A percentile compares a stretch with the other conserved stretches of the same genome.
phyloP scores from a whole-genome alignment of 1,140 invertebrate species.

The Drosophila malerkotliana region DNA sequence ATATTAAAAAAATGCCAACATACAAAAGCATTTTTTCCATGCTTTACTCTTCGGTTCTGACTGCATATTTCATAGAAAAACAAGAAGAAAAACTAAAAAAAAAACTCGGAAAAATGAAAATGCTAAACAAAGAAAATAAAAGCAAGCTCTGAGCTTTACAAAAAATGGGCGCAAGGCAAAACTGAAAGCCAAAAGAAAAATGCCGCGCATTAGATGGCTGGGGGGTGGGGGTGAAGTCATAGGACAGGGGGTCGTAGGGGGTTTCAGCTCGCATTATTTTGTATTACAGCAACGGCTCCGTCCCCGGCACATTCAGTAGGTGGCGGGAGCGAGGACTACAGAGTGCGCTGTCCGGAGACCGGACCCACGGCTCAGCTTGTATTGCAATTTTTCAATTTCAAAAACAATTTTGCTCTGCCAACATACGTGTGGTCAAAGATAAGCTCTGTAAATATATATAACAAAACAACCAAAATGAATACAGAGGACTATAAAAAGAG shows the following conservation, averaged over 20 bases:
- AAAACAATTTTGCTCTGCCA: slow-evolving; percentile 81
- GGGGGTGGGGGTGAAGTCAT: neutral
- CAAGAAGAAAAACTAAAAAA: slow-evolving; percentile 24
- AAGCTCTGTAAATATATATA: slow-evolving; percentile 74
- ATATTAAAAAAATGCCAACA: slow-evolving; percentile 39
- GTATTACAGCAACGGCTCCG: slow-evolving; percentile 60
- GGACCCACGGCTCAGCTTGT: slow-evolving; percentile 64
- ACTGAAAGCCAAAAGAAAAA: slow-evolving; percentile 64
- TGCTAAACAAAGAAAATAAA: slow-evolving; percentile 79
- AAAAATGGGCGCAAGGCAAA: slow-evolving; percentile 68
- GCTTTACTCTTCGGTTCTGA: slow-evolving; percentile 31
- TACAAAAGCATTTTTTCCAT: slow-evolving; percentile 63
- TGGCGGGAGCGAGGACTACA: neutral
- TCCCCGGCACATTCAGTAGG: slow-evolving; percentile 31
- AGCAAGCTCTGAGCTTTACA: slow-evolving; percentile 60
- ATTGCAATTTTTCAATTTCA: slow-evolving; percentile 82
- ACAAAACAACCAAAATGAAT: slow-evolving; percentile 35
- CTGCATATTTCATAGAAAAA: slow-evolving; percentile 67
- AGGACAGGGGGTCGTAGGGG: slow-evolving; percentile 9
- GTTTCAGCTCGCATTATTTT: slow-evolving; percentile 67
- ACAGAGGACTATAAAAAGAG: slow-evolving; percentile 34
- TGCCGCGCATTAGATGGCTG: slow-evolving; percentile 40
- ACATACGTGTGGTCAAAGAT: slow-evolving; percentile 82
- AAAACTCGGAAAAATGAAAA: slow-evolving; percentile 62
- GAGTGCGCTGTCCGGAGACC: neutral